Conservation (phyloP, 1,140 invertebrate genomes). For the Sycophaga agraensis region DNA sequence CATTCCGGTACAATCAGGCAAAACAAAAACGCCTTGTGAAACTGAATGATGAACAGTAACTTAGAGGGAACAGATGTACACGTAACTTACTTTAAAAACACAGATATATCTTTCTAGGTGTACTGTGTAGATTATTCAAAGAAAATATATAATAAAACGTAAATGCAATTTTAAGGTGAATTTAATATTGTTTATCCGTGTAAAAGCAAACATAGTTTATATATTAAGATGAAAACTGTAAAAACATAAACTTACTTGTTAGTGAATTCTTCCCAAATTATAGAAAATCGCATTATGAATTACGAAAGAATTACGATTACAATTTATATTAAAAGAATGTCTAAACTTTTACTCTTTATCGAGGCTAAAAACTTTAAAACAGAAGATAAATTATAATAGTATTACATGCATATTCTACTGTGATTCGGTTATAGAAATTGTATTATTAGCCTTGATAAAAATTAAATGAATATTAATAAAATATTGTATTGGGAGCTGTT, state of each 20-base stretch:
- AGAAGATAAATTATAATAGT: too few species aligned
- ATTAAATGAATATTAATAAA: background rate
- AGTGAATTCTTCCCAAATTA: background rate
- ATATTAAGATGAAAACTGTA: constrained; percentile 1
- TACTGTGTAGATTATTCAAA: constrained; percentile 22
- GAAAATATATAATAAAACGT: constrained; percentile 5
- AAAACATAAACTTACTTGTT: background rate
- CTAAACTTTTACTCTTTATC: too few species aligned
- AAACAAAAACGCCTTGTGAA: constrained; percentile 9
- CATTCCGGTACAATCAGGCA: constrained; percentile 13
- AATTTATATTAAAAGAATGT: background rate
- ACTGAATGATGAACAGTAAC: background rate
- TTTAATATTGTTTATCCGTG: constrained; percentile 16
- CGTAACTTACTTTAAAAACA: background rate
- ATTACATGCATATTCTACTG: too few species aligned
- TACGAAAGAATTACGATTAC: background rate
- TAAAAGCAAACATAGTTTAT: constrained; percentile 15
- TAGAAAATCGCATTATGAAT: constrained; percentile 1
- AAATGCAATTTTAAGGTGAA: background rate
- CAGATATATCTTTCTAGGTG: background rate
- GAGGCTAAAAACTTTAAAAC: too few species aligned
- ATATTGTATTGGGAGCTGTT: background rate
- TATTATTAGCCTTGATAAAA: too few species aligned
- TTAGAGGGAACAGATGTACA: background rate
- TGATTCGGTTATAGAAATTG: too few species aligned